Conservation (phyloP, 2,888 invertebrate genomes). For the Bedellia somnulentella region DNA sequence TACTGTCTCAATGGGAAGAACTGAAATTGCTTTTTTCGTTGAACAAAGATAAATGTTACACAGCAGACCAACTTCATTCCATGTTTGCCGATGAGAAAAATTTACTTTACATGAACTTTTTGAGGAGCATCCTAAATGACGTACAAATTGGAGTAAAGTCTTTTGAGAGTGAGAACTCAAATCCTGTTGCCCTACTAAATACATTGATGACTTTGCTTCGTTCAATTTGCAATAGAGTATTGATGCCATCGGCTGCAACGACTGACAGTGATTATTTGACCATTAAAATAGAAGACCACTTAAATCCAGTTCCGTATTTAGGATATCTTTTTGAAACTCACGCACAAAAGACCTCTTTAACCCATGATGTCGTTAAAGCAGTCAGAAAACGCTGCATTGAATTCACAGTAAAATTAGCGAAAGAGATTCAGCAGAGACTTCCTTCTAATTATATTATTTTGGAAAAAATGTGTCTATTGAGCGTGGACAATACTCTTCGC, state of each 20-base stretch:
- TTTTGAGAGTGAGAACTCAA: slow-evolving; percentile 4
- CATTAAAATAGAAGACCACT: slow-evolving; percentile 4
- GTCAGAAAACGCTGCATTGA: slow-evolving; percentile 9
- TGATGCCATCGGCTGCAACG: slow-evolving; percentile 3
- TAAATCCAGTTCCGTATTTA: slow-evolving; percentile 4
- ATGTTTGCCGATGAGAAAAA: slow-evolving; percentile 13
- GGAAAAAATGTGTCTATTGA: slow-evolving; percentile 7
- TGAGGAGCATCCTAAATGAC: slow-evolving; percentile 9
- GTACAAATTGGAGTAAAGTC: slow-evolving; percentile 9
- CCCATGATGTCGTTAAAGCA: neutral
- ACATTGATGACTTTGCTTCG: slow-evolving; percentile 1
- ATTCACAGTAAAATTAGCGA: slow-evolving; percentile 10
- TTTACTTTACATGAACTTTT: slow-evolving; percentile 7
- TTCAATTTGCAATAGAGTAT: slow-evolving; percentile 1
- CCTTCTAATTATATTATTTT: slow-evolving; percentile 9
- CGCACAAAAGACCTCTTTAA: slow-evolving; percentile 3
- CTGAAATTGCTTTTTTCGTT: slow-evolving; percentile 14
- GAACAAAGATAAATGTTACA: slow-evolving; percentile 13
- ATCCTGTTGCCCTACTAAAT: slow-evolving; percentile 1
- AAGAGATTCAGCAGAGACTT: slow-evolving; percentile 10
- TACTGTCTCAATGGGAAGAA: slow-evolving; percentile 17
- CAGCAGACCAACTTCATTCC: slow-evolving; percentile 12
- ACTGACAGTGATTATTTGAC: slow-evolving; percentile 4
- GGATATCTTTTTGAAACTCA: slow-evolving; percentile 6
- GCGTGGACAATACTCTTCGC: slow-evolving; percentile 6